Conservation (phyloP, 2,113 vertebrate genomes). For the Tupaia chinensis region DNA sequence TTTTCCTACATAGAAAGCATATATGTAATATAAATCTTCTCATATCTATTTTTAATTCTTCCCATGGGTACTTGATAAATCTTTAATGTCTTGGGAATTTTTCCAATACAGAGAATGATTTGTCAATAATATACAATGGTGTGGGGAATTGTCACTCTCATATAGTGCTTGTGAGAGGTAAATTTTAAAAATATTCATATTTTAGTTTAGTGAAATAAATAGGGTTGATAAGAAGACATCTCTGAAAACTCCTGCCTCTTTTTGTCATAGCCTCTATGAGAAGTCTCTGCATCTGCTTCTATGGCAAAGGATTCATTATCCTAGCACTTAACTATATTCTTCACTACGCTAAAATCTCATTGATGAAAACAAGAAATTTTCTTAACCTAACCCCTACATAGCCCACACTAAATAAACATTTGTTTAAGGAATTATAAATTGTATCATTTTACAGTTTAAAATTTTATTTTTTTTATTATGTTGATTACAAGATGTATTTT, state of each 20-base stretch:
- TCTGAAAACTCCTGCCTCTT: not conserved
- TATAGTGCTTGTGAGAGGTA: not conserved
- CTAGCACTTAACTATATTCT: not conserved
- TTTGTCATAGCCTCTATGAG: not conserved
- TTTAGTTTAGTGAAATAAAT: slow-evolving; percentile 16
- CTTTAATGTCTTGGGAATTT: not conserved
- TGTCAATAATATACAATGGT: not conserved
- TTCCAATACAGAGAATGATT: not conserved
- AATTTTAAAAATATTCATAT: not conserved
- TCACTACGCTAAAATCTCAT: not conserved
- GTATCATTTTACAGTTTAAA: not conserved
- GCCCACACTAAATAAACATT: not conserved
- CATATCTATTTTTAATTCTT: not conserved
- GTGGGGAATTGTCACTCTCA: not conserved
- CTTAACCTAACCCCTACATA: not conserved
- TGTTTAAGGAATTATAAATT: not conserved
- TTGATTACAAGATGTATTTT: slow-evolving; percentile 10
- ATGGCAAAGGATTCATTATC: not conserved
- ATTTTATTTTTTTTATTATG: not conserved
- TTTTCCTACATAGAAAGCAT: not conserved
- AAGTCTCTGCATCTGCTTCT: not conserved
- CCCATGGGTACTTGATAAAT: not conserved
- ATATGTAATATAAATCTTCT: not conserved
- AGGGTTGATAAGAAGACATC: not conserved
- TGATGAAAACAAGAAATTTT: not conserved